Evolutionary conservation across 1,140 invertebrate species (phyloP).

Genomic region (Drosophila azteca): DNA sequence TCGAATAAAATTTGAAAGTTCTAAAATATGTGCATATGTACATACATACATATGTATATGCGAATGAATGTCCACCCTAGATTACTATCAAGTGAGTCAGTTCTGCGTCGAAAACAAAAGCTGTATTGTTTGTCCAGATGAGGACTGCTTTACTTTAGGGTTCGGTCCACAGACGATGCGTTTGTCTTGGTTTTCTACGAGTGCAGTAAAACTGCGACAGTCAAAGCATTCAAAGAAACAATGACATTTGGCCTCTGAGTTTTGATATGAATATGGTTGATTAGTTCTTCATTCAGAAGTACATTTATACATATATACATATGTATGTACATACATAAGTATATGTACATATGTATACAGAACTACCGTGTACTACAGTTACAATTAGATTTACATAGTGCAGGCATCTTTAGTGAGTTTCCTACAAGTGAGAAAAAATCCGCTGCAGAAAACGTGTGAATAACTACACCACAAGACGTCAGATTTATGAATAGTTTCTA

Average conservation of each 20-base stretch:
- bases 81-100: neutral
- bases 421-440: too few species aligned
- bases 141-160: neutral
- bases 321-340: too few species aligned
- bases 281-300: too few species aligned
- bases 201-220: neutral
- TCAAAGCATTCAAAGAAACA: slow-evolving; percentile 3
- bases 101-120: slow-evolving; percentile 18
- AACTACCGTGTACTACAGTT: too few species aligned
- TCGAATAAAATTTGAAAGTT: neutral
- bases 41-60: too few species aligned
- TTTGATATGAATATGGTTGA: neutral
- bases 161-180: slow-evolving; percentile 24
- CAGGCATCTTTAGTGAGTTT: too few species aligned
- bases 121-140: slow-evolving; percentile 25
- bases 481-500: too few species aligned
- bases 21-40: neutral
- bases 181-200: slow-evolving; percentile 24
- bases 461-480: too few species aligned
- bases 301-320: too few species aligned
- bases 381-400: too few species aligned
- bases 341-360: too few species aligned
- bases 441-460: too few species aligned
- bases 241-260: slow-evolving; percentile 10
- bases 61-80: neutral